Conservation (phyloP, 2,888 invertebrate genomes). For the Drosophila birchii region DNA sequence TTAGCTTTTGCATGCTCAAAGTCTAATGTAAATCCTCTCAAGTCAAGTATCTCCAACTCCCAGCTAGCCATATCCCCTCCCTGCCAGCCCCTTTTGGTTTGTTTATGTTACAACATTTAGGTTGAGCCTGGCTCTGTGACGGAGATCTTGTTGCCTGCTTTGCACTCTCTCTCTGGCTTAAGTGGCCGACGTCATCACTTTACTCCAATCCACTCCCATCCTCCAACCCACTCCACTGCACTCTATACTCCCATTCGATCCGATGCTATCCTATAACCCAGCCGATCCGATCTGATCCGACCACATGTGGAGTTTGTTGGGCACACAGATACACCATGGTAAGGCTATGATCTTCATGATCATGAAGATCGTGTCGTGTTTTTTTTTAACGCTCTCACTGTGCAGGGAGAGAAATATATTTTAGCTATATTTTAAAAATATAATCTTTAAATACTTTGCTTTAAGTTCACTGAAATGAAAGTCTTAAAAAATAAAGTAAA, state of each 20-base stretch:
- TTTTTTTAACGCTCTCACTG: conserved; percentile 45
- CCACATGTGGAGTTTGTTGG: conserved; percentile 80
- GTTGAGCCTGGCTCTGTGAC: conserved; percentile 63
- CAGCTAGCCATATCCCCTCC: conserved; percentile 1
- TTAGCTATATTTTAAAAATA: not conserved
- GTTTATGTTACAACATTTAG: conserved; percentile 66
- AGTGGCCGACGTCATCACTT: conserved; percentile 57
- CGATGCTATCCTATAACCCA: conserved; percentile 31
- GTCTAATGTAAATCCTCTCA: conserved; percentile 53
- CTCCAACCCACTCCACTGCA: conserved; percentile 2
- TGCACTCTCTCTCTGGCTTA: conserved; percentile 54
- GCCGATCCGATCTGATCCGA: conserved; percentile 39
- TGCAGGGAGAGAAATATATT: not conserved
- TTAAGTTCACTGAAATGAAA: no score
- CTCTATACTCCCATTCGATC: conserved; percentile 20
- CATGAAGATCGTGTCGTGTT: conserved; percentile 28
- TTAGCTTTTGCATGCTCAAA: conserved; percentile 23
- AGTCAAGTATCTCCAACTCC: conserved; percentile 55
- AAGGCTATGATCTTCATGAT: conserved; percentile 19
- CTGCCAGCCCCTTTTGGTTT: conserved; percentile 19
- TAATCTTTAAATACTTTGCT: not conserved
- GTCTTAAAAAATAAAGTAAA: not conserved
- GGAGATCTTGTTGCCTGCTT: conserved; percentile 39
- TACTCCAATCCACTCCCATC: conserved; percentile 23
- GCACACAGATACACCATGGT: conserved; percentile 60